A percentile compares a stretch with the other conserved stretches of the same genome.
These are phyloP conservation scores for Mormyrops attenuatus DNA, from an alignment of 2,797 vertebrate genomes.

Conservation along the genomic window DNA sequence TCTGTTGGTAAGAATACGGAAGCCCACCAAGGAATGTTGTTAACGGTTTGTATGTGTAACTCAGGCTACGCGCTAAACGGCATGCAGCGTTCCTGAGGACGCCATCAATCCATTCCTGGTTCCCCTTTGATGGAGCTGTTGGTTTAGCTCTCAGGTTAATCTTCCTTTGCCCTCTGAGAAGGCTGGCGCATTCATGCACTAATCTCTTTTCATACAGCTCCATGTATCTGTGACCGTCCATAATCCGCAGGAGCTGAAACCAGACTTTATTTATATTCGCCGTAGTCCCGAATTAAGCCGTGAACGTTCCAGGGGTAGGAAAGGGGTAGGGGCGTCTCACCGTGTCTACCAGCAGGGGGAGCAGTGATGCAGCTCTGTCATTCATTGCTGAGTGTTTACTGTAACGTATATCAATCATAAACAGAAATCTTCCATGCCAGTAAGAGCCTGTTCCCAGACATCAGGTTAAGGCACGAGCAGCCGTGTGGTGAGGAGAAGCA, in stretches of 20 bases:
- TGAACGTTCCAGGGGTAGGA: not conserved
- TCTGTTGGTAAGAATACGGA: not conserved
- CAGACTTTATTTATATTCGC: not conserved
- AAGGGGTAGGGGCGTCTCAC: not conserved
- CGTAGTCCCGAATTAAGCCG: not conserved
- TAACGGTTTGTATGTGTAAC: not conserved
- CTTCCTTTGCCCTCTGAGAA: not conserved
- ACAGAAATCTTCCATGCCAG: not conserved
- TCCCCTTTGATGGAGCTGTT: not conserved
- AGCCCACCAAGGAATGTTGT: not conserved
- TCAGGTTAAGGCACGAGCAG: not conserved
- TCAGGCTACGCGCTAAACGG: not conserved
- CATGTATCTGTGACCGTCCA: not conserved
- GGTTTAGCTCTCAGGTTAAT: not conserved
- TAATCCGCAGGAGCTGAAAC: not conserved
- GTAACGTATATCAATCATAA: not conserved
- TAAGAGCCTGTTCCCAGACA: not conserved
- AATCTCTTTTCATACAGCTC: not conserved
- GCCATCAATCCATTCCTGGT: not conserved
- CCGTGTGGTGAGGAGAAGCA: not conserved
- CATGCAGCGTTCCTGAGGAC: not conserved
- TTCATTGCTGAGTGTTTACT: not conserved
- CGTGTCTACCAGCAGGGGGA: not conserved
- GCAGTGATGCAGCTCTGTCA: not conserved
- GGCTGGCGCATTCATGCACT: not conserved